These are phyloP conservation scores for Dendroctonus valens DNA, from an alignment of 1,140 invertebrate genomes.

Conservation along the genomic window DNA sequence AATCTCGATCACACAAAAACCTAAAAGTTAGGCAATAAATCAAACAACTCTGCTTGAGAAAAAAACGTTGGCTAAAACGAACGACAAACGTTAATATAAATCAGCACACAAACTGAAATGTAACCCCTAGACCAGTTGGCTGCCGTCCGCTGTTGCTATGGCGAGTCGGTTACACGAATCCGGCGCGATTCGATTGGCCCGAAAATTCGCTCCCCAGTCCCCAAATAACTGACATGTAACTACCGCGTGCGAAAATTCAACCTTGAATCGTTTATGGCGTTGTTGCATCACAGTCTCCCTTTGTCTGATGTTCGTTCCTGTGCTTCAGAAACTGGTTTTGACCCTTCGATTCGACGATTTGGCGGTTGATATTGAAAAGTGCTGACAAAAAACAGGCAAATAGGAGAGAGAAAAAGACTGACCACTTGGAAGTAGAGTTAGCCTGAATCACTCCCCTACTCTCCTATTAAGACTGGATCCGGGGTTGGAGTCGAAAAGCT, in stretches of 20 bases:
- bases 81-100: too few species aligned
- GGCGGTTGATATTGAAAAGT: neutral
- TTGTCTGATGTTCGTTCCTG: conserved; percentile 1
- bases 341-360: neutral
- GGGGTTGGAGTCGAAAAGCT: neutral
- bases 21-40: too few species aligned
- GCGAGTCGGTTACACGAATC: conserved; percentile 15
- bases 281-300: conserved; percentile 18
- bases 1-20: too few species aligned
- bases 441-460: conserved; percentile 46
- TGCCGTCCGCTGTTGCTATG: conserved; percentile 31
- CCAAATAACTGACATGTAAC: conserved; percentile 26
- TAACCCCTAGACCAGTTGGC: conserved; percentile 11
- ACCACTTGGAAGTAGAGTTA: conserved; percentile 43
- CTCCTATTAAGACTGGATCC: conserved; percentile 35
- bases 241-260: conserved; percentile 28
- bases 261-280: conserved; percentile 17
- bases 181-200: conserved; percentile 25
- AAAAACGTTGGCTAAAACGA: too few species aligned
- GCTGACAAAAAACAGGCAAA: conserved; percentile 41
- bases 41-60: too few species aligned
- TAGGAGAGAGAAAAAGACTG: conserved; percentile 49
- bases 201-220: conserved; percentile 18
- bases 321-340: conserved; percentile 7
- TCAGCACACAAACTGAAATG: too few species aligned